Percentiles rank a stretch among this genome's conserved stretches.
These are phyloP conservation scores for Dasyornis broadbenti DNA, from an alignment of 2,113 vertebrate species.

Conservation along the genomic window DNA sequence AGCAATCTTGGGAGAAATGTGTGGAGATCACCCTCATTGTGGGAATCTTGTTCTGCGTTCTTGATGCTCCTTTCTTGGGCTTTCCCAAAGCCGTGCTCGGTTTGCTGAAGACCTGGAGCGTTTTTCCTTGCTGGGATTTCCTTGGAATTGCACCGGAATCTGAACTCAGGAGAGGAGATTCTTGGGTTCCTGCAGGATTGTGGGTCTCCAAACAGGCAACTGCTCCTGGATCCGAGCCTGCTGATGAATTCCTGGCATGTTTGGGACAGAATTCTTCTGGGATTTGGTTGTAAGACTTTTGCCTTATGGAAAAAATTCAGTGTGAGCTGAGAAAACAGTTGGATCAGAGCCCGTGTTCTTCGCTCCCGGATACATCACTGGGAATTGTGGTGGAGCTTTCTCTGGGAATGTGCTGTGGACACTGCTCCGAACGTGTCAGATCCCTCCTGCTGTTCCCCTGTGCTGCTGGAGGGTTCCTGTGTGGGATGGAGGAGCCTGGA, in stretches of 20 bases:
- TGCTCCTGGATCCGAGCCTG: background rate
- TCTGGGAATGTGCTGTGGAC: background rate
- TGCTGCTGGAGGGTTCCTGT: background rate
- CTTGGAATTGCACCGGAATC: background rate
- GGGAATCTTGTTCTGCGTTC: background rate
- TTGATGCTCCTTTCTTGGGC: background rate
- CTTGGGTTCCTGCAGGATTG: background rate
- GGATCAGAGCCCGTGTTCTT: background rate
- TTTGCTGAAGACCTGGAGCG: background rate
- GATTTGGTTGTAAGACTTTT: background rate
- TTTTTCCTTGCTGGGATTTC: background rate
- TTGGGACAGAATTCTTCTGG: background rate
- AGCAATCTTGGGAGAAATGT: background rate
- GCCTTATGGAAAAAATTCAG: background rate
- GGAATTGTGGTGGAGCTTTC: rapidly evolving
- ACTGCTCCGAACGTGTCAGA: rapidly evolving
- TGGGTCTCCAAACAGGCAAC: background rate
- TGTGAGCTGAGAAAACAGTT: background rate
- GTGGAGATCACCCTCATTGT: background rate
- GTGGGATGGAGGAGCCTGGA: background rate
- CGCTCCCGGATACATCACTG: rapidly evolving
- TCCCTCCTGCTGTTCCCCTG: background rate
- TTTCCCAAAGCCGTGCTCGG: background rate
- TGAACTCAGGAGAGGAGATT: background rate
- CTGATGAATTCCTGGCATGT: background rate